Conservation (phyloP, 2,797 vertebrate species). For the Bryconaethiops microstoma region DNA sequence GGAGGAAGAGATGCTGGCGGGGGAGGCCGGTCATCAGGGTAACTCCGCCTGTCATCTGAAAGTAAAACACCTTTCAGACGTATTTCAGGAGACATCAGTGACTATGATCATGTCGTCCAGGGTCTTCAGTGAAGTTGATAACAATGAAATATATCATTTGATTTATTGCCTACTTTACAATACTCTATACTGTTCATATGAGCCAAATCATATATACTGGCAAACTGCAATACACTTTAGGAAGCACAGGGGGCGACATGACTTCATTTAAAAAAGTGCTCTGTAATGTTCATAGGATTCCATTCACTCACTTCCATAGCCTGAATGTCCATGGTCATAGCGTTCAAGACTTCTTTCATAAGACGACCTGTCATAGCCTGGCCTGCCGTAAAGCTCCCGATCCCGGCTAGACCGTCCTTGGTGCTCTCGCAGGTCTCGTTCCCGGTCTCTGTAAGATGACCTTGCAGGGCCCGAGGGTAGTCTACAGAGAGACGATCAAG, state of each 20-base stretch:
- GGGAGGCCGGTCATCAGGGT: conserved; percentile 85
- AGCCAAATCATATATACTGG: too few relatives aligned
- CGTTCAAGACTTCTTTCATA: conserved; percentile 89
- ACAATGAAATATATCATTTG: too few relatives aligned
- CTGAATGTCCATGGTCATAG: conserved; percentile 83
- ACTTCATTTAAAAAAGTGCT: too few relatives aligned
- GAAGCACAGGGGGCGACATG: too few relatives aligned
- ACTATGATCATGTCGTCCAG: too few relatives aligned
- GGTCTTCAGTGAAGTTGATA: too few relatives aligned
- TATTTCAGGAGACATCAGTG: background rate
- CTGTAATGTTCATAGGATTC: too few relatives aligned
- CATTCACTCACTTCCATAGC: conserved; percentile 80
- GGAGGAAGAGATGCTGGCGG: background rate
- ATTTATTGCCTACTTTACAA: too few relatives aligned
- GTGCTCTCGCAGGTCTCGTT: conserved; percentile 85
- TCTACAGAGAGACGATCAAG: conserved; percentile 59
- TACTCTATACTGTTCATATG: too few relatives aligned
- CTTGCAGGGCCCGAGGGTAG: conserved; percentile 75
- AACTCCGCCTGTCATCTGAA: conserved; percentile 88
- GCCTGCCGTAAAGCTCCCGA: conserved; percentile 81
- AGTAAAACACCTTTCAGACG: conserved; percentile 39
- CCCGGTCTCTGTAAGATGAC: conserved; percentile 77
- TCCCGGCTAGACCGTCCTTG: conserved; percentile 85
- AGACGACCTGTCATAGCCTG: conserved; percentile 85
- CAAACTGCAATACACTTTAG: too few relatives aligned